Conservation (phyloP, 1,140 invertebrate genomes). For the Tetramorium parvispinum region DNA sequence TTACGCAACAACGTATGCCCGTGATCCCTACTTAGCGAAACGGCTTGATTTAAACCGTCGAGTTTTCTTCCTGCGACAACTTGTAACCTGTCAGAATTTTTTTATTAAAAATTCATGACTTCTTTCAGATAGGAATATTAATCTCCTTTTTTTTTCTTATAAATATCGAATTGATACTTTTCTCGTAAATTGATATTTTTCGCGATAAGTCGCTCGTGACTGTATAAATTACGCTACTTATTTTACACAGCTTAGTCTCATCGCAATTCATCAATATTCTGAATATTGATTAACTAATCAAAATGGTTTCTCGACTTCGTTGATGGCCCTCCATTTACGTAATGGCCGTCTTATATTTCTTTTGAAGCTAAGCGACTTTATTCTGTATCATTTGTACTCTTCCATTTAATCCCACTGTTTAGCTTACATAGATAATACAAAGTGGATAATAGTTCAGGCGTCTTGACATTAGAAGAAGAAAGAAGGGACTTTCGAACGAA, state of each 20-base stretch:
- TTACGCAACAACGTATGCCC: background rate
- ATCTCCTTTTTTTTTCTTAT: background rate
- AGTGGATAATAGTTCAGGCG: background rate
- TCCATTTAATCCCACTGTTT: background rate
- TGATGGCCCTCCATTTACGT: background rate
- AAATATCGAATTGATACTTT: constrained; percentile 1
- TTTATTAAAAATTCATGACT: background rate
- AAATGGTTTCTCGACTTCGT: background rate
- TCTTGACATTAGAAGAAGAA: background rate
- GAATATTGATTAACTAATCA: constrained; percentile 4
- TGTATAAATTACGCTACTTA: background rate
- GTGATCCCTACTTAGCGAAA: constrained; percentile 29
- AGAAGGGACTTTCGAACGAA: background rate
- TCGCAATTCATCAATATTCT: constrained; percentile 24
- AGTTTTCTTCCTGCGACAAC: background rate
- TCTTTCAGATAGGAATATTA: background rate
- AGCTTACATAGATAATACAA: background rate
- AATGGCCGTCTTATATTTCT: constrained; percentile 1
- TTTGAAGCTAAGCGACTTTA: background rate
- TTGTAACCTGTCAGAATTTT: background rate
- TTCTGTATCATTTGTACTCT: background rate
- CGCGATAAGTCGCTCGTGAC: background rate
- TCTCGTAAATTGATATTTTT: background rate
- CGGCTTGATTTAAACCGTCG: background rate
- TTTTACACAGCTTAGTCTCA: background rate